phyloP scores from a whole-genome alignment of 2,888 invertebrate species.

The Melangyna quadrimaculata region DNA sequence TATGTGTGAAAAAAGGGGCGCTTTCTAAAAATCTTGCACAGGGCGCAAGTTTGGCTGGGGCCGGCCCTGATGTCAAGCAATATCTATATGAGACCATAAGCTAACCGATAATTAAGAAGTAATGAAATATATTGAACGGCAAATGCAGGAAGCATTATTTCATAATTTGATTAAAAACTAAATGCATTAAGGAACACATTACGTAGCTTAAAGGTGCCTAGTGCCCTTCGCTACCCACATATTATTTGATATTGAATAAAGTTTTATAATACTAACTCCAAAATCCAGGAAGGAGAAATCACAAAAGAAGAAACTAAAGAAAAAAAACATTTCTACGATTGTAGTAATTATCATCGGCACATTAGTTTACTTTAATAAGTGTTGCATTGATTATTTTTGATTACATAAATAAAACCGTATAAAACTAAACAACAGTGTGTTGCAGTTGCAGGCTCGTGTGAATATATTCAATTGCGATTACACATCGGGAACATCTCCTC shows the following conservation, averaged over 20 bases:
- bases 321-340: neutral
- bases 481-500: neutral
- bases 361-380: neutral
- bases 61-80: no score
- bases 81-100: neutral
- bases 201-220: neutral
- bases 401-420: neutral
- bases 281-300: neutral
- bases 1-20: no score
- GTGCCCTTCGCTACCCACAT: neutral
- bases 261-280: neutral
- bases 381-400: conserved; percentile 7
- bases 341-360: conserved; percentile 5
- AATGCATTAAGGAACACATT: neutral
- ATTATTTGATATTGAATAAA: neutral
- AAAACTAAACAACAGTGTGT: no score
- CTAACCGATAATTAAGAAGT: neutral
- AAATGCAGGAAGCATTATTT: neutral
- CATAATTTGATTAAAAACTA: neutral
- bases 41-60: no score
- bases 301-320: neutral
- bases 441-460: no score
- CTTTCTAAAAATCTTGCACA: no score
- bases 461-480: neutral
- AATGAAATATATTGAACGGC: neutral